phyloP scores from a whole-genome alignment of 2,113 vertebrate genomes.

The Potamarius usumacintae region DNA sequence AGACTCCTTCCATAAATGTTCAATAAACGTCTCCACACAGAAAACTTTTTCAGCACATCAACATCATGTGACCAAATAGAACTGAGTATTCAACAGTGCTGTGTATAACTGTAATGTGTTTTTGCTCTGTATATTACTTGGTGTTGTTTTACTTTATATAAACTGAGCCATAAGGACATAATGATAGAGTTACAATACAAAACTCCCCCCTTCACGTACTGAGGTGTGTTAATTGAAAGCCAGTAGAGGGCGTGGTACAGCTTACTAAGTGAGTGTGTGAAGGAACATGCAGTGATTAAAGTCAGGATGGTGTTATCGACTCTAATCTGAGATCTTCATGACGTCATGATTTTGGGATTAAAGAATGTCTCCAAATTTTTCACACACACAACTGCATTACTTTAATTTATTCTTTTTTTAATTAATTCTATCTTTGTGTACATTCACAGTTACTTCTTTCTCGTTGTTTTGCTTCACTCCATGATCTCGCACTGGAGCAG shows the following conservation, averaged over 20 bases:
- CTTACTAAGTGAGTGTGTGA: not conserved
- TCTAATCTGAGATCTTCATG: slow-evolving; percentile 8
- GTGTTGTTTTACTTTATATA: not conserved
- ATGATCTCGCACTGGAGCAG: not conserved
- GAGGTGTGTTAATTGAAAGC: not conserved
- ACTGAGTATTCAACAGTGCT: no score
- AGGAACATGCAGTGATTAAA: not conserved
- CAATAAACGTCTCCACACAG: no score
- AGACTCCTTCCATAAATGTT: not conserved
- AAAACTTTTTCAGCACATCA: not conserved
- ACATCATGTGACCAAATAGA: not conserved
- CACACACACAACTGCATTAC: not conserved
- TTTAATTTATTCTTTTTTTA: not conserved
- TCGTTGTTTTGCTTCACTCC: not conserved
- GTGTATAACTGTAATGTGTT: not conserved
- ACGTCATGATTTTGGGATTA: slow-evolving; percentile 4
- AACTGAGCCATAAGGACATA: no score
- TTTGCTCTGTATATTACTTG: not conserved
- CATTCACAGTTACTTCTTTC: not conserved
- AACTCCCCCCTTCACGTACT: not conserved
- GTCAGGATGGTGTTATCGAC: not conserved
- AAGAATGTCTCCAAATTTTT: not conserved
- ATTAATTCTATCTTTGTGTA: not conserved
- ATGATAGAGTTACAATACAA: no score
- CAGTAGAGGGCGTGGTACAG: slow-evolving; percentile 41